phyloP scores from a whole-genome alignment of 2,888 invertebrate species.

The Synanthedon myopaeformis region DNA sequence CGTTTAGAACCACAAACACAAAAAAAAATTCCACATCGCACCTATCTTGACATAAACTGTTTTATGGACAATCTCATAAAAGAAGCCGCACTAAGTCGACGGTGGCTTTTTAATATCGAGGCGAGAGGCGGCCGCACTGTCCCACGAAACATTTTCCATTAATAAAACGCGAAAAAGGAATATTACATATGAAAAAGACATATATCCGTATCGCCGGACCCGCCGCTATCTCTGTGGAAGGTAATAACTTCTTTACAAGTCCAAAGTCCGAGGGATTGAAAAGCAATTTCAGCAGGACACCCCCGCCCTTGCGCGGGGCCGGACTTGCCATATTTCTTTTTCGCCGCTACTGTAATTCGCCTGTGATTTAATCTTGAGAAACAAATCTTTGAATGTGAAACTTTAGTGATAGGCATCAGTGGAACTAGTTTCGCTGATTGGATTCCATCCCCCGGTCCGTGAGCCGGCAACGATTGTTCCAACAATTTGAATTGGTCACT shows the following conservation, averaged over 20 bases:
- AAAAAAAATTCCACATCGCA: conserved; percentile 5
- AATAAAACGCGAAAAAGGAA: conserved; percentile 72
- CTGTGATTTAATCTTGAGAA: conserved; percentile 70
- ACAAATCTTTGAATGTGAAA: conserved; percentile 71
- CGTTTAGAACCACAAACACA: no score
- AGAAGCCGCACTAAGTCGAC: conserved; percentile 51
- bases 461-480: conserved; percentile 37
- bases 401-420: conserved; percentile 67
- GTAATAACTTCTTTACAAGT: conserved; percentile 74
- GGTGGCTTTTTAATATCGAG: conserved; percentile 59
- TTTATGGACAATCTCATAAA: conserved; percentile 57
- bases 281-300: conserved; percentile 72
- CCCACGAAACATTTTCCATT: conserved; percentile 71
- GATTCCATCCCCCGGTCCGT: conserved; percentile 48
- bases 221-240: conserved; percentile 69
- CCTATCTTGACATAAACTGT: conserved; percentile 34
- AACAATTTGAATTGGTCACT: conserved; percentile 56
- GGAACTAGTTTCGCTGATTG: conserved; percentile 66
- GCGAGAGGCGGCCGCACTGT: conserved; percentile 58
- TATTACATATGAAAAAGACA: conserved; percentile 71
- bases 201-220: conserved; percentile 70
- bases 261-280: conserved; percentile 73
- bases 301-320: conserved; percentile 58
- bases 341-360: conserved; percentile 70
- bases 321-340: conserved; percentile 68